phyloP scores from a whole-genome alignment of 2,888 invertebrate species.

The Xanthorhoe designata region DNA sequence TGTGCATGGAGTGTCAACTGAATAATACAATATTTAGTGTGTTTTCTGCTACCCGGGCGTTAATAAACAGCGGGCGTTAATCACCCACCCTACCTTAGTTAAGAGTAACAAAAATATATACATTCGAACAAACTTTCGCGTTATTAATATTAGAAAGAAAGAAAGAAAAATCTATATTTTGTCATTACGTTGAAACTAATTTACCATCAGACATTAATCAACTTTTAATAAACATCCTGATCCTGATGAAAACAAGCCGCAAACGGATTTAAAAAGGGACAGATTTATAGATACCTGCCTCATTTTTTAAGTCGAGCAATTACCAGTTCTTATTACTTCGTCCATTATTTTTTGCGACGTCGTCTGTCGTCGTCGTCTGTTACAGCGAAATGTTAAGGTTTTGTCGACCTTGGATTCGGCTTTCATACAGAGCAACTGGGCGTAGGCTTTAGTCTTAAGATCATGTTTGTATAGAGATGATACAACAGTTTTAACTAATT shows the following conservation, averaged over 20 bases:
- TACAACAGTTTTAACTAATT: too few relatives aligned
- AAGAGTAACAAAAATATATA: too few relatives aligned
- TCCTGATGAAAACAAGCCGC: neutral
- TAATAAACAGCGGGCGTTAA: too few relatives aligned
- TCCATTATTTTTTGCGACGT: constrained; percentile 59
- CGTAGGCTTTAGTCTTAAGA: constrained; percentile 49
- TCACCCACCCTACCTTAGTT: too few relatives aligned
- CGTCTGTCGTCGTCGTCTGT: constrained; percentile 42
- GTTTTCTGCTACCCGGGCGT: too few relatives aligned
- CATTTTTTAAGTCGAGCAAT: constrained; percentile 13
- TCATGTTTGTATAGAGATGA: constrained; percentile 51
- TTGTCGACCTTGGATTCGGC: constrained; percentile 66
- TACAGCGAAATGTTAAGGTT: constrained; percentile 76
- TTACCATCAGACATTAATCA: too few relatives aligned
- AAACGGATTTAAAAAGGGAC: neutral
- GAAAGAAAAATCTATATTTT: too few relatives aligned
- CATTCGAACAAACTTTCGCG: too few relatives aligned
- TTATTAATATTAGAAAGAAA: too few relatives aligned
- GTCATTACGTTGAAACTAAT: neutral
- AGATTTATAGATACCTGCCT: neutral
- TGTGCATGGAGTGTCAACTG: too few relatives aligned
- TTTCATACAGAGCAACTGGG: constrained; percentile 69
- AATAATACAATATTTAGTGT: too few relatives aligned
- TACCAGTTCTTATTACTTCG: constrained; percentile 18
- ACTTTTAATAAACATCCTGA: neutral